These are phyloP conservation scores for Melieria picta DNA, from an alignment of 2,888 invertebrate species.

Conservation along the genomic window DNA sequence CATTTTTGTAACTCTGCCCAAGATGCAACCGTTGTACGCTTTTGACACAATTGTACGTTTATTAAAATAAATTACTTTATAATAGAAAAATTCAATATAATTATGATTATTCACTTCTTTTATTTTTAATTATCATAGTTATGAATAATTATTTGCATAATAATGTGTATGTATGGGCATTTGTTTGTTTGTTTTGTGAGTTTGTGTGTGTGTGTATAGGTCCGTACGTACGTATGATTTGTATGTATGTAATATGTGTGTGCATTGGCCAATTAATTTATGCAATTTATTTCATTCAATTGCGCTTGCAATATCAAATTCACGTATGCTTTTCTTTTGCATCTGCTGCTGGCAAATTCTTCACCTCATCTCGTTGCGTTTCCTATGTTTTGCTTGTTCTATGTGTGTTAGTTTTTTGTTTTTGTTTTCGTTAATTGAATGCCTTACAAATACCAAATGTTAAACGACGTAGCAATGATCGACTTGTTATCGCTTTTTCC, in stretches of 20 bases:
- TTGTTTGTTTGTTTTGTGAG: slow-evolving; percentile 9
- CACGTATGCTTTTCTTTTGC: too few relatives aligned
- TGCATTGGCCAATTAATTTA: slow-evolving; percentile 32
- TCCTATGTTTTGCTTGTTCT: background rate
- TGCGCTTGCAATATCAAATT: too few relatives aligned
- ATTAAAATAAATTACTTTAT: slow-evolving; percentile 38
- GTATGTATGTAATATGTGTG: slow-evolving; percentile 23
- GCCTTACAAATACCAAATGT: background rate
- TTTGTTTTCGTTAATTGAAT: slow-evolving; percentile 5
- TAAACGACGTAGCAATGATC: too few relatives aligned
- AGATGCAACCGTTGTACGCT: too few relatives aligned
- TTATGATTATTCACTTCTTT: slow-evolving; percentile 21
- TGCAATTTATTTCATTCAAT: slow-evolving; percentile 23
- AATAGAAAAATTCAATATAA: slow-evolving; percentile 18
- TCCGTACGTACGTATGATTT: slow-evolving; percentile 9
- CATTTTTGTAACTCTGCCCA: too few relatives aligned
- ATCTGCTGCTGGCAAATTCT: too few relatives aligned
- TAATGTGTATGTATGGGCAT: slow-evolving; percentile 3
- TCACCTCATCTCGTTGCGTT: background rate
- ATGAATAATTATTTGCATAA: slow-evolving; percentile 11
- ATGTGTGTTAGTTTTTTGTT: slow-evolving; percentile 4
- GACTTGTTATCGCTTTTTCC: background rate
- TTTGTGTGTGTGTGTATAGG: slow-evolving; percentile 4
- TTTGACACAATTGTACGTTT: slow-evolving; percentile 36
- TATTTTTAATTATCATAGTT: slow-evolving; percentile 30